Base-by-base conservation (phyloP, 2,888 invertebrate species). In the Xanthostigma xanthostigma region DNA sequence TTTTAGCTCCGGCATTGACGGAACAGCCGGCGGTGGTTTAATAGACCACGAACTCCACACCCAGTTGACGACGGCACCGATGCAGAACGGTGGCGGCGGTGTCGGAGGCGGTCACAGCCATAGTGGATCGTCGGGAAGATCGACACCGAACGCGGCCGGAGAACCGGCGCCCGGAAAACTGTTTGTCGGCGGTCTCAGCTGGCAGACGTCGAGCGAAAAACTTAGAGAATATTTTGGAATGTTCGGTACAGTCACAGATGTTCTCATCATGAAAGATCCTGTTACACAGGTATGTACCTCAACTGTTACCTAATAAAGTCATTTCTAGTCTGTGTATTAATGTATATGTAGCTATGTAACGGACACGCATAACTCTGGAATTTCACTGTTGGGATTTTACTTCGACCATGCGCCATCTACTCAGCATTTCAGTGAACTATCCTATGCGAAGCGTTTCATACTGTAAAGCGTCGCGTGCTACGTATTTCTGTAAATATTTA, bases 211-310 rank as follows among this genome's bases (percentile, higher is more conserved):
- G 61, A 84, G 87, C 49, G 91, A 92, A 66, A 92, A 90, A 67
- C 78, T 92, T n/a, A 74, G 87, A 59, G 90, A 91, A 60, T 92
- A 92, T 68, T 92, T 92, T 59, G 85, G 87, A 49, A 88, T 90
- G 84, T 92, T 90, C 60, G 92, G 92, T 50, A 82, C 84, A 6
- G 90, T 92, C 55, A 86, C 89, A 36, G 91, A 92, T 65, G 91
- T 92, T 49, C 78, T 91, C 53, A 91, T 92, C 61, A 91, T 92
- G 91, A 91, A 91, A 72, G 91, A 92, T 68, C 91, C 91, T 1
- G 84, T 90, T 38, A 91, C 91, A 55, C 90, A 90, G 86, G 91
- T 91, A 72, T 70, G 69, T 58, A 35, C 43, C 10, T 5, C 1
- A 2, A 42, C n/a, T 11, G 4, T 46, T n/a, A 14, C n/a, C 10